Conservation (phyloP, 2,113 vertebrate genomes). For the Zapus hudsonius region DNA sequence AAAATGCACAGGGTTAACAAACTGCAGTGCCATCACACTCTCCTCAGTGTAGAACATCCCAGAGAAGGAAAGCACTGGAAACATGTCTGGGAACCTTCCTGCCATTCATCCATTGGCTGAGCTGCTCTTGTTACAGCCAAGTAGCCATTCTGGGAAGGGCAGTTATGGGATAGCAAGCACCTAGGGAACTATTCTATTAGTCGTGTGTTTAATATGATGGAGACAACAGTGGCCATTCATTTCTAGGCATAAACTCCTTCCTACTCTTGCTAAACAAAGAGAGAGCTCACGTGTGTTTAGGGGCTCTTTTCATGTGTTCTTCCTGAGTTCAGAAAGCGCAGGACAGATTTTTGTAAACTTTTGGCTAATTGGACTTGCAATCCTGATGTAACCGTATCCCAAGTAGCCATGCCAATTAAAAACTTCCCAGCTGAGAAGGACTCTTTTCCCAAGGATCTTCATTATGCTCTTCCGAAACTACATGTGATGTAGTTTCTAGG, state of each 20-base stretch:
- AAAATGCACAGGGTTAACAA: neutral
- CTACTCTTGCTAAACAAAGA: constrained; percentile 38
- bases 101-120: neutral
- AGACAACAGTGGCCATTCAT: neutral
- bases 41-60: neutral
- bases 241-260: neutral
- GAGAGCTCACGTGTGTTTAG: neutral
- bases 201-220: neutral
- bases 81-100: neutral
- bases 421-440: constrained; percentile 72
- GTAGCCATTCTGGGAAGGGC: neutral
- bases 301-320: constrained; percentile 48
- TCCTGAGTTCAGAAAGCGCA: constrained; percentile 49
- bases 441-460: constrained; percentile 75
- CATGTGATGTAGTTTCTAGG: constrained; percentile 41
- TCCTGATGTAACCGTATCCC: constrained; percentile 76
- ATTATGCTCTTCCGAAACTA: constrained; percentile 63
- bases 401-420: constrained; percentile 76
- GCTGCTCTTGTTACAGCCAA: neutral
- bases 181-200: neutral
- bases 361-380: constrained; percentile 75
- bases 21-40: neutral
- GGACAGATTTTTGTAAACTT: constrained; percentile 52
- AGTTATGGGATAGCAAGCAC: constrained; percentile 28
- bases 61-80: neutral